Evolutionary conservation across 2,888 invertebrate genomes (phyloP), one percentile per base, ranked within the genome.

Genomic region (Rhagonycha fulva): DNA sequence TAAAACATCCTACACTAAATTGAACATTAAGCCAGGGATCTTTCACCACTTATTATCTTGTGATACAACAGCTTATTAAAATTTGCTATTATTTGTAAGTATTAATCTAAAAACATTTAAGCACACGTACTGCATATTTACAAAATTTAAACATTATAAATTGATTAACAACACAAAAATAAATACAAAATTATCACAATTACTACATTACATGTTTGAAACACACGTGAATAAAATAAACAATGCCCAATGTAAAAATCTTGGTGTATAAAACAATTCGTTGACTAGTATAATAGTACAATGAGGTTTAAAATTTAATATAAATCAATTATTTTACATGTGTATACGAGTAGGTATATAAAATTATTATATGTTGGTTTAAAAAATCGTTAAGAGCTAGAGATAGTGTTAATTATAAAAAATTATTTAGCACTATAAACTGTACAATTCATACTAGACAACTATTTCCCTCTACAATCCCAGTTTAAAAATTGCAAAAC

Each of bases 391-490:
- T 66, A 24, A 24, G 24, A 66, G 19, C 63, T 66, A 66, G n/a
- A 14, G 47, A 12, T n/a, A 66, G 23, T 19, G 63, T 3, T 66
- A 24, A 24, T 26, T n/a, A 7, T 66, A 24, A 11, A 66, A 66
- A 66, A 66, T n/a, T 66, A 26, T 24, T 24, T 24, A 66, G 23
- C 19, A 24, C 26, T 66, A 12, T 10, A 47, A 66, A 66, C 63
- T 66, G 63, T 66, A 66, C 63, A 66, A 66, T 47, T n/a, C 47
- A 26, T 66, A 66, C 63, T 66, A 66, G 63, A 66, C 63, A 66
- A 66, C 23, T 11, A 66, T 66, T 19, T 66, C 47, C 47, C 47
- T 47, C 47, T 47, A 47, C 47, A 47, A 47, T 47, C 63, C 63
- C 63, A 66, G 23, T 66, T 66, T 66, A 66, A 66, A 63, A 66